phyloP scores from a whole-genome alignment of 2,888 invertebrate genomes.

The Calameuta idolon region DNA sequence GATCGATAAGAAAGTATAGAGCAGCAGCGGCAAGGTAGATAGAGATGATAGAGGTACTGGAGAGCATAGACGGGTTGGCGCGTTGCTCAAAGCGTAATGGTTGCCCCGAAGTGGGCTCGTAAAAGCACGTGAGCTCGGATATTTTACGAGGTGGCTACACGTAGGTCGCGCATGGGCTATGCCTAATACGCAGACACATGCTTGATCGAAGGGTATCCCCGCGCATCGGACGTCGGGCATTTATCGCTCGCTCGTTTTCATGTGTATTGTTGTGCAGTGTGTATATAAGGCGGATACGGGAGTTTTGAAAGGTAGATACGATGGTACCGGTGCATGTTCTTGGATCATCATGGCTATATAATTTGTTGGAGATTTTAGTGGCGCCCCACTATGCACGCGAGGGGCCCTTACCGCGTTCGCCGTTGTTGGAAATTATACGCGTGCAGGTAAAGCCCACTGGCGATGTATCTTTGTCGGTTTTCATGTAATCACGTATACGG shows the following conservation, averaged over 20 bases:
- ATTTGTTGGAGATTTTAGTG: constrained; percentile 22
- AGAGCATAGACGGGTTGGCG: neutral
- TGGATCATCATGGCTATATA: constrained; percentile 22
- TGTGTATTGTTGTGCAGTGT: neutral
- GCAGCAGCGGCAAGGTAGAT: neutral
- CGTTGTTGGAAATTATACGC: neutral
- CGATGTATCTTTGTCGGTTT: neutral
- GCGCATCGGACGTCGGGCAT: neutral
- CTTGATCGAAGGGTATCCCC: neutral
- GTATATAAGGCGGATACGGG: constrained; percentile 11
- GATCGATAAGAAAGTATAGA: neutral
- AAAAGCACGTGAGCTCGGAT: neutral
- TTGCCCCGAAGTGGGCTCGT: neutral
- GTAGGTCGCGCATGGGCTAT: neutral
- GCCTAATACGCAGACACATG: neutral
- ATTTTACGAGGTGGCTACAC: neutral
- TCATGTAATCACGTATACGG: neutral
- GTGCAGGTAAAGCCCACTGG: neutral
- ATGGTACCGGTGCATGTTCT: constrained; percentile 16
- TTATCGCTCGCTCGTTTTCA: neutral
- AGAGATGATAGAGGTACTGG: neutral
- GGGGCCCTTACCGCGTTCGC: neutral
- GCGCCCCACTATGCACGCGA: constrained; percentile 11
- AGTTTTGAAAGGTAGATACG: neutral
- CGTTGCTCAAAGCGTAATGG: neutral